A percentile compares a stretch with the other conserved stretches of the same genome.
Conservation (phyloP, 2,113 vertebrate genomes). For the Mobula hypostoma region DNA sequence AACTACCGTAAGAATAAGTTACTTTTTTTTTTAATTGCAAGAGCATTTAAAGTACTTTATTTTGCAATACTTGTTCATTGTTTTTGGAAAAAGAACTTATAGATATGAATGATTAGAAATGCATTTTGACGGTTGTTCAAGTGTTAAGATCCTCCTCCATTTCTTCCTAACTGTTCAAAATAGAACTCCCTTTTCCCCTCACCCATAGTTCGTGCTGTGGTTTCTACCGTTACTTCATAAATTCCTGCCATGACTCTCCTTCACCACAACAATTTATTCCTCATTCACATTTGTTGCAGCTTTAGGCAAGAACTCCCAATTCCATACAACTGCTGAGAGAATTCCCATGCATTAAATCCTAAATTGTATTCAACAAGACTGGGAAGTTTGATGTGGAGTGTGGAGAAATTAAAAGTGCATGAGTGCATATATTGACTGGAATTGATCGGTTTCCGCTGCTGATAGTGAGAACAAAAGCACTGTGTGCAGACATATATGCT, state of each 20-base stretch:
- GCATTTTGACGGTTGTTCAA: too few relatives aligned
- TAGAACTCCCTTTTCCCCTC: too few relatives aligned
- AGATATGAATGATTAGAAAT: too few relatives aligned
- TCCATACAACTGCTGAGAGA: not conserved
- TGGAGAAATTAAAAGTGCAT: not conserved
- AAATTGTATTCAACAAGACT: too few relatives aligned
- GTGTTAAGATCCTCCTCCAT: too few relatives aligned
- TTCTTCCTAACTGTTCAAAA: too few relatives aligned
- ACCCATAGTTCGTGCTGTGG: too few relatives aligned
- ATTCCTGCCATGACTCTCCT: too few relatives aligned
- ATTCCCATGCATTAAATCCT: not conserved
- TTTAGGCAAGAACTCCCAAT: not conserved
- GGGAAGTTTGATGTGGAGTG: not conserved
- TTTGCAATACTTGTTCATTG: not conserved
- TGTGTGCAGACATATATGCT: not conserved
- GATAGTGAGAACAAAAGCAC: not conserved
- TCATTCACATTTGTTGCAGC: not conserved
- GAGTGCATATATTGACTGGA: not conserved
- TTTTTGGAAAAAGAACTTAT: too few relatives aligned
- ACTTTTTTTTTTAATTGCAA: not conserved
- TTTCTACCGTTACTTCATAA: too few relatives aligned
- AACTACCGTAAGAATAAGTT: too few relatives aligned
- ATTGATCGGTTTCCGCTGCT: not conserved
- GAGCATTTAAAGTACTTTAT: not conserved
- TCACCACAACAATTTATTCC: too few relatives aligned